Base-by-base conservation (phyloP, 2,888 invertebrate species). In the Camponotus fellah region DNA sequence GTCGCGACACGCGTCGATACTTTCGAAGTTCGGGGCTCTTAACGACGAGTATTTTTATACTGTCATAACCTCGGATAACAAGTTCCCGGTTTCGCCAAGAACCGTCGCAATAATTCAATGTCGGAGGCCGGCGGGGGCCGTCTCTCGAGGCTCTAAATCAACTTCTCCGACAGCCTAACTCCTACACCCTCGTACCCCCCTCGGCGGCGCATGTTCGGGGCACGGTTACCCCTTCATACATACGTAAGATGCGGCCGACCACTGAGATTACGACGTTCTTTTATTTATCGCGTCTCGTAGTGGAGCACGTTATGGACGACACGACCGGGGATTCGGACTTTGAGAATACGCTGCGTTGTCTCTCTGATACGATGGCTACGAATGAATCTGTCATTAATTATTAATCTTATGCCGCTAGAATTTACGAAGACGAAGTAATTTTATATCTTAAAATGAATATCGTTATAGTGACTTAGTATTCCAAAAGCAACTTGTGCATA, bases 101-200 rank as follows among this genome's bases (percentile, higher is more conserved):
- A 75, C 86, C 84, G 75, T 84, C 85, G 88, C 90, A 91, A 93
- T 94, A 93, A 94, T 94, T 94, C 93, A 94, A 93, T 92, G 93
- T 92, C 93, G 89, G 90, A 87, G 88, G 89, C 87, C 85, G 88
- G 87, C 83, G 74, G 84, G 84, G 90, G 89, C 87, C 87, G 83
- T 91, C 94, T 92, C 93, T 66, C 81, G 92, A 91, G 92, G 91
- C 94, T 91, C 89, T 93, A 92, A 87, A 93, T 94, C 94, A 94
- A 92, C 90, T 92, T 91, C 86, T 85, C 85, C 90, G 92, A 91
- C 91, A 91, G 89, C 85, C 87, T 85, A 83, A 69, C 85, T 83
- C 69, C 58, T 79, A 32, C 60, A 46, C 37, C 65, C 53, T 56
- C 66, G 83, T 85, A 69, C 84, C 79, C 74, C 84, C 68, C 66